Evolutionary conservation across 2,797 vertebrate genomes (phyloP).

Genomic region (Amazona finschi): DNA sequence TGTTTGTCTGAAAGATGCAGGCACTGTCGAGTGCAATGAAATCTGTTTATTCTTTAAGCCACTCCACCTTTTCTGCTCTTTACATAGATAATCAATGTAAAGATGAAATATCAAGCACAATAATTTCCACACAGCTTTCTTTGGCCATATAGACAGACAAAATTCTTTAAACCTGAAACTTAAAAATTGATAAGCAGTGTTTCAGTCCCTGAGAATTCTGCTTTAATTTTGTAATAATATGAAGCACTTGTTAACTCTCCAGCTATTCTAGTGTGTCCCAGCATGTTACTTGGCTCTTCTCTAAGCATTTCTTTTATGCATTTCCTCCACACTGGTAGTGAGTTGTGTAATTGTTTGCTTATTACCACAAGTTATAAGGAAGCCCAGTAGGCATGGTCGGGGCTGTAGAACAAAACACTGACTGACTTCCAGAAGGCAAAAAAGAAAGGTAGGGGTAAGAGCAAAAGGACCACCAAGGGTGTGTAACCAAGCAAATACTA

Average conservation of each 20-base stretch:
- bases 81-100: neutral
- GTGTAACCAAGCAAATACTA: neutral
- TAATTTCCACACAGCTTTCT: neutral
- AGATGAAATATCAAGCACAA: neutral
- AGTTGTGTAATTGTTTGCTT: slow-evolving; percentile 1
- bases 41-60: neutral
- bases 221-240: neutral
- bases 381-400: neutral
- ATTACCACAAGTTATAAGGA: neutral
- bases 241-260: neutral
- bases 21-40: neutral
- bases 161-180: neutral
- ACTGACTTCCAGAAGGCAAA: neutral
- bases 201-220: neutral
- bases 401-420: neutral
- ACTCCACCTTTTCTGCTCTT: neutral
- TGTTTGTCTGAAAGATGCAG: neutral
- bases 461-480: neutral
- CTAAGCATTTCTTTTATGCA: neutral
- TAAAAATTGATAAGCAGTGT: neutral
- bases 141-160: neutral
- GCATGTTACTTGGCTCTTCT: neutral
- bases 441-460: neutral
- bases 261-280: neutral
- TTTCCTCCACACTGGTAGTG: neutral